Percentiles rank a stretch among this genome's conserved stretches.
phyloP scores from a whole-genome alignment of 2,888 invertebrate genomes.

The Andrena minutula region DNA sequence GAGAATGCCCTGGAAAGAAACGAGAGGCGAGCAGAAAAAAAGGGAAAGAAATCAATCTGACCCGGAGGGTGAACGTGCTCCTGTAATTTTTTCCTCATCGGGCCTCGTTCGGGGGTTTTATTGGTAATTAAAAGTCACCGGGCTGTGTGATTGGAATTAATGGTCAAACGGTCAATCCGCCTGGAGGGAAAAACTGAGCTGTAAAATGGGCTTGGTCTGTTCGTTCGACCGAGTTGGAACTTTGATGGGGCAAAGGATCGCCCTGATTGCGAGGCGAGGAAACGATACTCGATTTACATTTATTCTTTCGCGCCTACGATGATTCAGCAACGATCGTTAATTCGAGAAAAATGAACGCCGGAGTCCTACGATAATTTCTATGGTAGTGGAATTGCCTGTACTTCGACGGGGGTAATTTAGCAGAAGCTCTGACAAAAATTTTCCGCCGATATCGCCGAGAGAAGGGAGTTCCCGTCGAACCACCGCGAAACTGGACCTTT shows the following conservation, averaged over 20 bases:
- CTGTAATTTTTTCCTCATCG: constrained; percentile 79
- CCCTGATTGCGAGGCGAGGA: constrained; percentile 35
- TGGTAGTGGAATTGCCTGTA: background rate
- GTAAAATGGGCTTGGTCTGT: constrained; percentile 60
- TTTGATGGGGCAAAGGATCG: constrained; percentile 33
- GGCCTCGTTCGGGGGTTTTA: constrained; percentile 80
- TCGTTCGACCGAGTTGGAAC: constrained; percentile 45
- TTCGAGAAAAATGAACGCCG: background rate
- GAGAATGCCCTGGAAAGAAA: constrained; percentile 43
- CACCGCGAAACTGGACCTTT: constrained; percentile 72
- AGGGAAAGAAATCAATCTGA: constrained; percentile 63
- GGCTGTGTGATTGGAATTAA: constrained; percentile 83
- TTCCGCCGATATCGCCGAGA: constrained; percentile 14
- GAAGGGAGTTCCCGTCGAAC: constrained; percentile 74
- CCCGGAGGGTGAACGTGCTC: constrained; percentile 60
- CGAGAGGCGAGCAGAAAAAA: constrained; percentile 4
- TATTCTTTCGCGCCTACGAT: constrained; percentile 1
- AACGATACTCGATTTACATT: constrained; percentile 34
- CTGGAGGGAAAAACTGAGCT: constrained; percentile 71
- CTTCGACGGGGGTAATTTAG: background rate
- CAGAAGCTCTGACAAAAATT: constrained; percentile 5
- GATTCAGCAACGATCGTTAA: background rate
- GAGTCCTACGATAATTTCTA: background rate
- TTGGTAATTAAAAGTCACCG: constrained; percentile 84
- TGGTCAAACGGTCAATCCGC: constrained; percentile 82